Base-by-base conservation (phyloP, 2,888 invertebrate genomes). In the Cheilosia soror region DNA sequence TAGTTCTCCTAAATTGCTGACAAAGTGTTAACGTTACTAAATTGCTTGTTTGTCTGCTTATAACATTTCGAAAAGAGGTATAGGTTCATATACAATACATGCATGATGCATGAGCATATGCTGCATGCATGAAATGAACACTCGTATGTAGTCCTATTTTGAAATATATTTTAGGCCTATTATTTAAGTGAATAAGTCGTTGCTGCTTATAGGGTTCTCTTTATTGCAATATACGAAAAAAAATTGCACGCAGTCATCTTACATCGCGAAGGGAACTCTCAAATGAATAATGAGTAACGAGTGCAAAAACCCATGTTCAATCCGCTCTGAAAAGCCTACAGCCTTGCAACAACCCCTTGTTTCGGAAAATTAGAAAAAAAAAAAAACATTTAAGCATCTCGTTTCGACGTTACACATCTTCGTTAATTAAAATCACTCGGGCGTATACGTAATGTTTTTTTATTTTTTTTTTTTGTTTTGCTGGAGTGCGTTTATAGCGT, bases 21-120 rank as follows among this genome's bases (percentile, higher is more conserved):
- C 63, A 72, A 53, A 79, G 72, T 79, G 79, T 65, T 79, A 0
- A 79, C 60, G 29, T 60, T 66, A 15, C 53, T 51, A 66, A 80
- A 66, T 66, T 80, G 79, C 73, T 79, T 58, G 73, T 66, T 72
- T 79, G 44, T 58, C 37, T 73, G 44, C 57, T 65, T 58, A 42
- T 51, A 60, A 44, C 33, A 58, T 73, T 58, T 51, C 20, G 37
- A 73, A 66, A 33, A 29, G n/a, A 44, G 5, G 13, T 13, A 20
- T 13, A 27, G 2, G 7, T 13, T 51, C 11, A 9, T 9, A 27
- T 13, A 20, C 20, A n/a, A n/a, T n/a, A 29, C n/a, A 20, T 25
- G 13, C 47, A 15, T 37, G 2, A 7, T 37, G n/a, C 40, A n/a
- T n/a, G n/a, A n/a, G n/a, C n/a, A n/a, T n/a, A n/a, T n/a, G n/a